phyloP scores from a whole-genome alignment of 2,888 invertebrate genomes.

The Drosophila sordidapex region DNA sequence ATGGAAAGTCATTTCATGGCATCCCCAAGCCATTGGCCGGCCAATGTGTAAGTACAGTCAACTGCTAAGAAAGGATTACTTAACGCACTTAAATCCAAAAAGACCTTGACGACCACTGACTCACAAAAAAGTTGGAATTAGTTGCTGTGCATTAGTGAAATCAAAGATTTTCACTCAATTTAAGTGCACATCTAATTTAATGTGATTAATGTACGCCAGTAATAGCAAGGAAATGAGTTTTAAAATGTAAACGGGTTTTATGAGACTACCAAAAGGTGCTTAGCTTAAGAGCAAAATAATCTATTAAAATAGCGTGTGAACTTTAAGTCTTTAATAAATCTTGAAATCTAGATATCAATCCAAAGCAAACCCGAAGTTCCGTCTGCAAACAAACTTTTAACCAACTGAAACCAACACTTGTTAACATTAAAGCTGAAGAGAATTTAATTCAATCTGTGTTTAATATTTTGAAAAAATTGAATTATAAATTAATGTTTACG shows the following conservation, averaged over 20 bases:
- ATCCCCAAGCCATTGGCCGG: slow-evolving; percentile 12
- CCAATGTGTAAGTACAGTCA: slow-evolving; percentile 31
- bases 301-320: too few relatives aligned
- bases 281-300: background rate
- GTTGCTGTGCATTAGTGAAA: background rate
- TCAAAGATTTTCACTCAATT: slow-evolving; percentile 5
- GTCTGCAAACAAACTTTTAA: background rate
- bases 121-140: background rate
- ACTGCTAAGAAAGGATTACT: slow-evolving; percentile 42
- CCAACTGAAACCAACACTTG: background rate
- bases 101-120: background rate
- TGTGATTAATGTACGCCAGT: background rate
- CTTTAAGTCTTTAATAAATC: background rate
- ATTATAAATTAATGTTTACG: background rate
- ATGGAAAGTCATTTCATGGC: slow-evolving; percentile 58
- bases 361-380: background rate
- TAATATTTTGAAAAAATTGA: background rate
- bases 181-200: background rate
- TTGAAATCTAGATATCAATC: background rate
- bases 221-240: background rate
- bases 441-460: background rate
- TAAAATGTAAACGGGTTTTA: background rate
- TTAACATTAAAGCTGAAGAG: background rate
- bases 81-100: slow-evolving; percentile 16
- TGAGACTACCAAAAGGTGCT: background rate